Evolutionary conservation across 2,888 invertebrate species (phyloP), one percentile per base, ranked within the genome.

Genomic region (Abscondita cerata): DNA sequence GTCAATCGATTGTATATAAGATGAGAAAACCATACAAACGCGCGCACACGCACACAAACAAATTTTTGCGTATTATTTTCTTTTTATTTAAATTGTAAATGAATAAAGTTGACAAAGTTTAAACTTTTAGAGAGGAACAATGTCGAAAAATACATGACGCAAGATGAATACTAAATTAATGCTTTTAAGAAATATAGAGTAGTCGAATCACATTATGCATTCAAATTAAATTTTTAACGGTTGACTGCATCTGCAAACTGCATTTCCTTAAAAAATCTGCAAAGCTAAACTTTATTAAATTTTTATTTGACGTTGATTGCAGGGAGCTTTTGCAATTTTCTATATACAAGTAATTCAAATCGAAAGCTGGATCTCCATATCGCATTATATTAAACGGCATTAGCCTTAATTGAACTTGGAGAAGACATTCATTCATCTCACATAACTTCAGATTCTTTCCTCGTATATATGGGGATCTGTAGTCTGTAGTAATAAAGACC

Each of bases 371-470:
- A 6, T 44, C 46, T 19, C 55, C 48, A 40, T 50, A 38, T 38
- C 55, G 48, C 25, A 56, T 47, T 56, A 36, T 6, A 25, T 60
- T 54, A 50, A 60, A 60, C 46, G 44, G 52, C 52, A 60, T 60
- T 53, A 54, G 19, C 34, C 48, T 33, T 60, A 60, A 60, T 60
- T 60, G 59, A 48, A 54, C 44, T 44, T 41, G 33, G 36, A 36
- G 36, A 52, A 58, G 59, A 54, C 54, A 54, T 60, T 60, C 54
- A 51, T 59, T 60, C 54, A 51, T 59, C 59, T 59, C 59, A 52
- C 59, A 59, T 57, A 57, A 31, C 57, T 25, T 47, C 33, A 57
- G 50, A 57, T 52, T 59, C 59, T 48, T 38, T 25, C 31, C 50
- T n/a, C n/a, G n/a, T n/a, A 33, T 33, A 33, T 58, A 58, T 59